phyloP scores from a whole-genome alignment of 64 coral and sea anemone species.

The Montipora cactus region DNA sequence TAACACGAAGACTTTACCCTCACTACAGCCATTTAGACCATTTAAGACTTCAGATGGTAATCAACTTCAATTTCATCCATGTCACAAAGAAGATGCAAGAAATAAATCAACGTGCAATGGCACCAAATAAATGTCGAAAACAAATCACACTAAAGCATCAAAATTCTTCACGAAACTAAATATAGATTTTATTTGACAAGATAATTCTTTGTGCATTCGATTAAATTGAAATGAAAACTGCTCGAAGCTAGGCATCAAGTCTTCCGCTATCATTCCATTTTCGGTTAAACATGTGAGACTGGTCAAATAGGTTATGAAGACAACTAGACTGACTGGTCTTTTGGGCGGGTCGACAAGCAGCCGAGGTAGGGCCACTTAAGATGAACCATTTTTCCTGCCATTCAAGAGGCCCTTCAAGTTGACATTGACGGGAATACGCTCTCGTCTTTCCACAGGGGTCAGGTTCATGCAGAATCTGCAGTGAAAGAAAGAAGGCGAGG shows the following conservation, averaged over 20 bases:
- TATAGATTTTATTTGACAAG: slow-evolving; percentile 56
- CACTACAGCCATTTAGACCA: too few species aligned
- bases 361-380: neutral
- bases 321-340: neutral
- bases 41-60: too few species aligned
- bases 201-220: slow-evolving; percentile 63
- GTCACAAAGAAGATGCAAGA: neutral
- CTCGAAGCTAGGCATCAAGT: neutral
- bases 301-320: slow-evolving; percentile 3
- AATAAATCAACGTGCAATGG: neutral
- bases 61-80: too few species aligned
- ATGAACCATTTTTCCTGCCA: slow-evolving; percentile 54
- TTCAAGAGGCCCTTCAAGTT: slow-evolving; percentile 54
- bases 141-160: neutral
- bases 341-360: neutral
- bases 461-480: slow-evolving; percentile 65
- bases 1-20: too few species aligned
- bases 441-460: slow-evolving; percentile 42
- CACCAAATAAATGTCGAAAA: neutral
- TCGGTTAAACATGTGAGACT: neutral
- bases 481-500: neutral
- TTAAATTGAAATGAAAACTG: slow-evolving; percentile 59
- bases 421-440: slow-evolving; percentile 52
- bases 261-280: neutral
- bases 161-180: slow-evolving; percentile 50